Percentiles rank a stretch among this genome's conserved stretches.
Conservation (phyloP, 2,797 vertebrate genomes). For the Typhlichthys subterraneus region DNA sequence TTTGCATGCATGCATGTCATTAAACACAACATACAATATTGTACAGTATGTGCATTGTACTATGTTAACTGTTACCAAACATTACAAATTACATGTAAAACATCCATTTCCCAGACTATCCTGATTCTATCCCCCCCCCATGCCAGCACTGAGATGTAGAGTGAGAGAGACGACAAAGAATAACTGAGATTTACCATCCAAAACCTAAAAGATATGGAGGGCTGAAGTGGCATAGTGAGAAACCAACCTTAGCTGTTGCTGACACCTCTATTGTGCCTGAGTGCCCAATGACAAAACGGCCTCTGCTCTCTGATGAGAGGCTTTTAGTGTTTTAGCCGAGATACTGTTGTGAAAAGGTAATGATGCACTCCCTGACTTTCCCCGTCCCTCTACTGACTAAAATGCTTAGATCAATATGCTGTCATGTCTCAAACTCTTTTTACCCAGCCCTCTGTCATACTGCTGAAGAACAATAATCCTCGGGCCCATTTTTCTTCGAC, state of each 20-base stretch:
- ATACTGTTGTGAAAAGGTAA: slow-evolving; percentile 55
- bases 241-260: slow-evolving; percentile 12
- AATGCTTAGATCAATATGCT: slow-evolving; percentile 60
- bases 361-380: slow-evolving; percentile 42
- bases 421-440: slow-evolving; percentile 30
- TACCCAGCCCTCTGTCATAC: slow-evolving; percentile 26
- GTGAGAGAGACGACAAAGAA: too few relatives aligned
- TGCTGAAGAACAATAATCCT: slow-evolving; percentile 17
- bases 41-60: too few relatives aligned
- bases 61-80: too few relatives aligned
- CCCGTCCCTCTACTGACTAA: slow-evolving; percentile 44
- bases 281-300: slow-evolving; percentile 43
- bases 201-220: too few relatives aligned
- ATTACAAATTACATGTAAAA: too few relatives aligned
- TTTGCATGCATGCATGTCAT: too few relatives aligned
- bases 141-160: too few relatives aligned
- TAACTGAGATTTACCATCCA: too few relatives aligned
- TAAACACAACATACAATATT: too few relatives aligned
- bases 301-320: slow-evolving; percentile 31
- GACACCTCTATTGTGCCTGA: slow-evolving; percentile 22
- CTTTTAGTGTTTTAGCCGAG: slow-evolving; percentile 45
- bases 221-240: neutral
- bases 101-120: too few relatives aligned
- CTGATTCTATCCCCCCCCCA: too few relatives aligned
- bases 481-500: slow-evolving; percentile 13